Percentiles rank a stretch among this genome's conserved stretches.
These are phyloP conservation scores for Nothoprocta pentlandii DNA, from an alignment of 2,113 vertebrate genomes.

Conservation along the genomic window DNA sequence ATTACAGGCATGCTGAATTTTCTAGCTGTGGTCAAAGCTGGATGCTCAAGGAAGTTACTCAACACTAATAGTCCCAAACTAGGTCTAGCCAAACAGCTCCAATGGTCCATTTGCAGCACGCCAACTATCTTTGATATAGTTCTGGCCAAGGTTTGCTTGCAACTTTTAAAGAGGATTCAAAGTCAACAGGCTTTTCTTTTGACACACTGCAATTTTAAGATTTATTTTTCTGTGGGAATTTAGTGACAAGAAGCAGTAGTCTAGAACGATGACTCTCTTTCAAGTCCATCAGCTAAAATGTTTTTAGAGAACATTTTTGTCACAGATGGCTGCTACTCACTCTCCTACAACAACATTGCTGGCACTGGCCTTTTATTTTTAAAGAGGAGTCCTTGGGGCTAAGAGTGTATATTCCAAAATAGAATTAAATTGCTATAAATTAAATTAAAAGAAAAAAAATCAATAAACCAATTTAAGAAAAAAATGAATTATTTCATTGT, in stretches of 20 bases:
- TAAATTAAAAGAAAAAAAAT: neutral
- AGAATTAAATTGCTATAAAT: neutral
- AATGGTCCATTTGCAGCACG: neutral
- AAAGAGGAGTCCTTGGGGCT: neutral
- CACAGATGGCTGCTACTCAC: neutral
- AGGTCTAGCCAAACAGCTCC: slow-evolving; percentile 56
- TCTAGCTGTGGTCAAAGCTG: slow-evolving; percentile 52
- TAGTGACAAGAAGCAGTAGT: neutral
- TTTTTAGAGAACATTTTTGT: slow-evolving; percentile 43
- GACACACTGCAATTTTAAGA: neutral
- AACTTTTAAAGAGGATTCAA: neutral
- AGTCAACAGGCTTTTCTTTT: neutral
- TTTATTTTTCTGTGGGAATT: neutral
- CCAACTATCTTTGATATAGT: neutral
- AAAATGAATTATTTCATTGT: neutral
- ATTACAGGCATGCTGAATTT: slow-evolving; percentile 58
- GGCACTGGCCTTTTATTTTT: neutral
- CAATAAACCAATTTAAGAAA: neutral
- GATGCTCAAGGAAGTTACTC: slow-evolving; percentile 61
- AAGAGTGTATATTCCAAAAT: neutral
- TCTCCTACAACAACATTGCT: neutral
- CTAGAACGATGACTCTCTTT: neutral
- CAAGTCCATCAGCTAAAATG: slow-evolving; percentile 57
- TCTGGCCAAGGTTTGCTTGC: neutral
- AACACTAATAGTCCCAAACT: slow-evolving; percentile 44